These are phyloP conservation scores for Spongilla lacustris DNA, from an alignment of 37 sponge, comb jelly and placozoan species.

Conservation along the genomic window DNA sequence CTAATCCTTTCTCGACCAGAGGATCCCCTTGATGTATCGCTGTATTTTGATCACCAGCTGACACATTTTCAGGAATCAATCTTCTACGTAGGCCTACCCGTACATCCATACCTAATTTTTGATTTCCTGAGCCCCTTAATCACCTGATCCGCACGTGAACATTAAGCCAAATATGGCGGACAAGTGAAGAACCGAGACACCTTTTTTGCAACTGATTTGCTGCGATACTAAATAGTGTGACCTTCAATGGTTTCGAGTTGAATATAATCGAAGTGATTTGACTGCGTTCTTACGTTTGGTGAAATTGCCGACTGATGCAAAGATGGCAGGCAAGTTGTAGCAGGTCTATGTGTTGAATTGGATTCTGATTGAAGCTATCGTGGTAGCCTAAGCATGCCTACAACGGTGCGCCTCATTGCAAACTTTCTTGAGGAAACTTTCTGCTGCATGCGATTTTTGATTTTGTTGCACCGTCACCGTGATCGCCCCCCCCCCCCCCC, in stretches of 20 bases:
- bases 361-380: not conserved
- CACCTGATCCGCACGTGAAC: conserved; percentile 21
- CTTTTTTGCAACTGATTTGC: too few relatives aligned
- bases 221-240: not conserved
- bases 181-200: not conserved
- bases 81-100: too few relatives aligned
- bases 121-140: too few relatives aligned
- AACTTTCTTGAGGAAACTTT: not conserved
- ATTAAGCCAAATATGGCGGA: conserved; percentile 26
- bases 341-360: not conserved
- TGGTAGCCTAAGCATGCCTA: not conserved
- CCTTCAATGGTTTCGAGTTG: conserved; percentile 27
- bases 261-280: not conserved
- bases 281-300: not conserved
- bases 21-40: not conserved
- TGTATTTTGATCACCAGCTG: not conserved
- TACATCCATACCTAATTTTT: not conserved
- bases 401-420: not conserved
- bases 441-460: not conserved
- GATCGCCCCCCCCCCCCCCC: too few relatives aligned
- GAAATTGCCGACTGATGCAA: not conserved
- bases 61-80: conserved; percentile 5
- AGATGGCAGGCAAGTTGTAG: not conserved
- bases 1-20: conserved; percentile 15
- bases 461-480: not conserved